These are phyloP conservation scores for Phrynocephalus versicolor DNA, from an alignment of 2,113 vertebrate genomes.

Conservation along the genomic window DNA sequence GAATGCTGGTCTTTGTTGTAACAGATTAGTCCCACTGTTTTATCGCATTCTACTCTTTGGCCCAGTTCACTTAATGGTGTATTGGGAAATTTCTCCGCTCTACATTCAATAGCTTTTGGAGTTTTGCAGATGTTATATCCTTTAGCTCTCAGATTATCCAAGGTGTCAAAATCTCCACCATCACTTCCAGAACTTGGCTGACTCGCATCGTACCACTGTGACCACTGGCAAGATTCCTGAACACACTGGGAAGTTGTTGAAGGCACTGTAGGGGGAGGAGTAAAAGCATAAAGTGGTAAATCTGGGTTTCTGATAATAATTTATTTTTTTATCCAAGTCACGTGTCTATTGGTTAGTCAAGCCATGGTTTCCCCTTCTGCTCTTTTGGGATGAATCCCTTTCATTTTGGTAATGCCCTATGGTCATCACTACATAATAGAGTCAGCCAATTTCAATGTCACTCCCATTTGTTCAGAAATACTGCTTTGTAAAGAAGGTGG, in stretches of 20 bases:
- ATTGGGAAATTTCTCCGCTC: slow-evolving; percentile 64
- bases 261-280: slow-evolving; percentile 21
- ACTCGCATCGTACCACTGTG: slow-evolving; percentile 73
- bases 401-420: background rate
- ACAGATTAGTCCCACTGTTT: slow-evolving; percentile 64
- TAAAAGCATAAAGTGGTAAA: background rate
- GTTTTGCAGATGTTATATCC: slow-evolving; percentile 68
- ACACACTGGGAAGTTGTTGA: slow-evolving; percentile 61
- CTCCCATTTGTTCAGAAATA: background rate
- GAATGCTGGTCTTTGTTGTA: slow-evolving; percentile 73
- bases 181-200: slow-evolving; percentile 51
- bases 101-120: slow-evolving; percentile 71
- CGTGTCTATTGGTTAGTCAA: background rate
- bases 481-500: too few species aligned
- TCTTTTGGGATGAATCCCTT: background rate
- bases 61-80: slow-evolving; percentile 54
- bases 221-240: slow-evolving; percentile 72
- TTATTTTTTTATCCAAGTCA: background rate
- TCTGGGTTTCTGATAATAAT: background rate
- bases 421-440: background rate
- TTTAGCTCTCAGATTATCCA: slow-evolving; percentile 70
- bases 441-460: background rate
- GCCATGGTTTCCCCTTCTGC: background rate
- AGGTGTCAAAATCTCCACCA: slow-evolving; percentile 79
- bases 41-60: slow-evolving; percentile 71